These are phyloP conservation scores for Calephelis nemesis DNA, from an alignment of 1,140 invertebrate species.

Conservation along the genomic window DNA sequence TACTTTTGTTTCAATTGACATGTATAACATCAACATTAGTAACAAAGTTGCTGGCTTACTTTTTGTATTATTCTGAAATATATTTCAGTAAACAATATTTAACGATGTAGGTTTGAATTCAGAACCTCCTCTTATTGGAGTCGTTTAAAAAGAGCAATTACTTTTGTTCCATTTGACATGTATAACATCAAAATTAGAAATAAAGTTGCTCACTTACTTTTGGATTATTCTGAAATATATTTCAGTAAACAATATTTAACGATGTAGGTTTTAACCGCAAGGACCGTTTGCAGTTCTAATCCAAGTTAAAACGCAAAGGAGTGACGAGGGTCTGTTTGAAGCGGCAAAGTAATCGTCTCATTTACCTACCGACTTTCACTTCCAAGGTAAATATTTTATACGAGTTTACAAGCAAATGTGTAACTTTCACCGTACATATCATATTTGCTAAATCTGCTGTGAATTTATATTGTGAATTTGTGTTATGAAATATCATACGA, in stretches of 20 bases:
- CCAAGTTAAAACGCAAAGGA: conserved; percentile 39
- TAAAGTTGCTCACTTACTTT: too few species aligned
- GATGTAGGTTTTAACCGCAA: conserved; percentile 10
- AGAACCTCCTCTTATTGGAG: too few species aligned
- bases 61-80: neutral
- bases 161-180: too few species aligned
- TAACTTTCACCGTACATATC: conserved; percentile 7
- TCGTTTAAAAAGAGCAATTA: too few species aligned
- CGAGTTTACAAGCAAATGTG: conserved; percentile 1
- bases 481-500: neutral
- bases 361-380: conserved; percentile 46
- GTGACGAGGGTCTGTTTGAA: conserved; percentile 48
- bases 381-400: conserved; percentile 47
- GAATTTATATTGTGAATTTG: conserved; percentile 12
- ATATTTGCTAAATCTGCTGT: conserved; percentile 5
- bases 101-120: neutral
- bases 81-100: conserved; percentile 3
- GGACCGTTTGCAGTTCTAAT: conserved; percentile 41
- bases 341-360: conserved; percentile 48
- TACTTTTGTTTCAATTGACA: too few species aligned
- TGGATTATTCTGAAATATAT: neutral
- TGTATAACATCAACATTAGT: too few species aligned
- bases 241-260: conserved; percentile 1
- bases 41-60: too few species aligned
- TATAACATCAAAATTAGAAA: too few species aligned